Evolutionary conservation across 2,888 invertebrate genomes (phyloP).

Genomic region (Syrphus vitripennis): DNA sequence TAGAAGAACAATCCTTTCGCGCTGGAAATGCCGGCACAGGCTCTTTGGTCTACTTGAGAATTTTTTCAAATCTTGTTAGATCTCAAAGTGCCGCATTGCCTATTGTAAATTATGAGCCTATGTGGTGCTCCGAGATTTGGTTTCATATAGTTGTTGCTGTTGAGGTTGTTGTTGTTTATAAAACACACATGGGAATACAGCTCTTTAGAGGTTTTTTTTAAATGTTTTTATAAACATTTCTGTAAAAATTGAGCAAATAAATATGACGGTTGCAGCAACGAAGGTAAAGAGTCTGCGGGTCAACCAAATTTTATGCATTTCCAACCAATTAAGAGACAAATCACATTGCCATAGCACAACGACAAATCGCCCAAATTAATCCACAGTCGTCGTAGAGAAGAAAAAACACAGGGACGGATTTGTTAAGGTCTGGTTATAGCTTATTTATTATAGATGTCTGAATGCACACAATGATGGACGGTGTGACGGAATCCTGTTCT

Average conservation of each 20-base stretch:
- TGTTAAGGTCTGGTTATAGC: too few species aligned
- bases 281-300: not conserved
- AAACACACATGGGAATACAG: not conserved
- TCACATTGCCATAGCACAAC: slow-evolving; percentile 57
- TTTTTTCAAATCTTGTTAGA: slow-evolving; percentile 49
- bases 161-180: not conserved
- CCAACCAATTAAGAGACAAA: slow-evolving; percentile 64
- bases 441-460: too few species aligned
- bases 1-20: slow-evolving; percentile 57
- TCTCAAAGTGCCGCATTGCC: slow-evolving; percentile 67
- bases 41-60: slow-evolving; percentile 68
- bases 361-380: slow-evolving; percentile 69
- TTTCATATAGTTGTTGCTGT: slow-evolving; percentile 29
- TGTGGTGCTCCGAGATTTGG: slow-evolving; percentile 24
- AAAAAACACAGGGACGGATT: not conserved
- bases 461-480: too few species aligned
- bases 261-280: slow-evolving; percentile 7
- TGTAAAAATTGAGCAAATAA: slow-evolving; percentile 55
- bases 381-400: slow-evolving; percentile 27
- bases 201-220: slow-evolving; percentile 14
- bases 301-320: slow-evolving; percentile 53
- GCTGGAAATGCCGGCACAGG: slow-evolving; percentile 64
- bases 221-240: slow-evolving; percentile 51
- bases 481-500: too few species aligned
- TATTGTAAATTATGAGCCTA: slow-evolving; percentile 27